Evolutionary conservation across 2,888 invertebrate genomes (phyloP), one percentile per base, ranked within the genome.

Genomic region (Azorinus chamasolen): DNA sequence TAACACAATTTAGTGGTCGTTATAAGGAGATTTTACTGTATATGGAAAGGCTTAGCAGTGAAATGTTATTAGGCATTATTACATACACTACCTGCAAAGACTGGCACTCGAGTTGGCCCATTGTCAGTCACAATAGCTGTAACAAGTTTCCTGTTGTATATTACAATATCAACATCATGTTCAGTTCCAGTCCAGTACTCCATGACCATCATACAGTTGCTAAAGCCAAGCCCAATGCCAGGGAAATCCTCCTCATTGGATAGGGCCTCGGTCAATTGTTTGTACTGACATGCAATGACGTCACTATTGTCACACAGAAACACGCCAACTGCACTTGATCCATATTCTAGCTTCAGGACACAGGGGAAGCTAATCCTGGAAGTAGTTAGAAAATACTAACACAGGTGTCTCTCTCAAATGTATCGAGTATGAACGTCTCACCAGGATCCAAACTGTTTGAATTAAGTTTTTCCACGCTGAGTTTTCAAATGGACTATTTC

Each of bases 101-200:
- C 18, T 0, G 83, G 85, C 6, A 61, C 14, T 10, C 79, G 76
- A 0, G 87, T 86, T 1, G 85, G 87, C 1, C 87, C 88, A 70
- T 87, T 87, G 63, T 88, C 88, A 1, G 85, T 84, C 10, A 87
- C 66, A 54, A 85, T 86, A 1, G 88, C 88, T 1, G 81, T 84
- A 6, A 88, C 55, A 8, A 87, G 61, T 45, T 85, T 79, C n/a
- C 87, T 50, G 18, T 85, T 59, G 54, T 61, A 87, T 1, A 88
- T 76, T 16, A 85, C 73, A 8, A 88, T 37, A 45, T 87, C 88
- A 0, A 88, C 80, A 54, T 88, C 87, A 65, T 88, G 88, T 65
- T 88, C 87, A 0, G 85, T 84, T 2, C 88, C 88, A 3, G 43
- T 39, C 3, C 79, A 39, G 27, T 61, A 81, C n/a, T 86, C 78